A percentile compares a stretch with the other conserved stretches of the same genome.
Evolutionary conservation across 2,888 invertebrate genomes (phyloP).

Genomic region (Automeris io): DNA sequence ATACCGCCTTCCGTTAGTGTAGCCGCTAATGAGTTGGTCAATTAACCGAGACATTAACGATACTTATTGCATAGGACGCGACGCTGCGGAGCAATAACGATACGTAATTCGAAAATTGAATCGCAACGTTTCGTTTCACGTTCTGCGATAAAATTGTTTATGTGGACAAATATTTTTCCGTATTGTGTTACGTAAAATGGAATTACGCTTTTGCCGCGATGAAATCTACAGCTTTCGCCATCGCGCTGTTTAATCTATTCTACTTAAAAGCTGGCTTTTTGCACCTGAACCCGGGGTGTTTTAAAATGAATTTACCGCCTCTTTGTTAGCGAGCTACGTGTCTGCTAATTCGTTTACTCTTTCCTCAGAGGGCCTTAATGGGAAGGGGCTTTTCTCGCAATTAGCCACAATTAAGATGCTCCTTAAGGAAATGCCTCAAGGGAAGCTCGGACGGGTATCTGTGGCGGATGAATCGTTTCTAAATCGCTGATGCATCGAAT

Average conservation of each 20-base stretch:
- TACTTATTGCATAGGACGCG: conserved; percentile 3
- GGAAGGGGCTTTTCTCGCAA: conserved; percentile 67
- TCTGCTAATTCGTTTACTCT: conserved; percentile 73
- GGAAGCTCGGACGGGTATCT: conserved; percentile 29
- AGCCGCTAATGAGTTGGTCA: conserved; percentile 55
- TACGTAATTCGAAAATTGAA: conserved; percentile 11
- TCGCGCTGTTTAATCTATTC: conserved; percentile 58
- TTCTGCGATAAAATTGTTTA: conserved; percentile 3
- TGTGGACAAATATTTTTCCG: conserved; percentile 20
- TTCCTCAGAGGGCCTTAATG: conserved; percentile 56
- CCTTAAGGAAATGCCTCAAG: conserved; percentile 43
- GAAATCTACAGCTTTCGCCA: conserved; percentile 26
- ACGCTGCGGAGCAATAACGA: conserved; percentile 11
- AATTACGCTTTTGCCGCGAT: conserved; percentile 24
- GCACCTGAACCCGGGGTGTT: conserved; percentile 62
- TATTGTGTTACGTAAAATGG: conserved; percentile 26
- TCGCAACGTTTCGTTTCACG: conserved; percentile 5
- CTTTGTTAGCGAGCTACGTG: conserved; percentile 51
- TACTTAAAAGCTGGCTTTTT: conserved; percentile 59
- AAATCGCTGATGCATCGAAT: conserved; percentile 30
- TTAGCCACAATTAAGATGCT: conserved; percentile 71
- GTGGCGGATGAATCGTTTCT: conserved; percentile 29
- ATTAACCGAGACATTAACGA: conserved; percentile 34
- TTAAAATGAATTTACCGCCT: conserved; percentile 65
- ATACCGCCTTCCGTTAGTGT: conserved; percentile 38